A percentile compares a stretch with the other conserved stretches of the same genome.
Conservation (phyloP, 2,113 vertebrate species). For the Gadus macrocephalus region DNA sequence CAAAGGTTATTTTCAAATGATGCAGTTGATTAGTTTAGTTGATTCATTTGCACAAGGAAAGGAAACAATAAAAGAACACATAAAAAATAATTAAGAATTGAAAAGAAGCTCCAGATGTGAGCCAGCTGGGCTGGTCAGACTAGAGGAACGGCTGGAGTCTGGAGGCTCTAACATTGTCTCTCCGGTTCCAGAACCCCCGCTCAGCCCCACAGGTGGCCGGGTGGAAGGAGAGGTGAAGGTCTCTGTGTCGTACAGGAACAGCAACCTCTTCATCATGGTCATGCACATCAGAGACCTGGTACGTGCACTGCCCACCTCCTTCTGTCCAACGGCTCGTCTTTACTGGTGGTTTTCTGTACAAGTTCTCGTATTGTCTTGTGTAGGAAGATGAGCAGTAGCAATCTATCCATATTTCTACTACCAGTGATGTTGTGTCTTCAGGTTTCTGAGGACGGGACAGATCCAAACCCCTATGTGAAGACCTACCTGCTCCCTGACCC, state of each 20-base stretch:
- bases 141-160: no score
- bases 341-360: not conserved
- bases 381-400: not conserved
- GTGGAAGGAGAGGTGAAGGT: conserved; percentile 96
- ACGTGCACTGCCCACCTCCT: not conserved
- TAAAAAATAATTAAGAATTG: no score
- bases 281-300: conserved; percentile 97
- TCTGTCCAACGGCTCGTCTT: no score
- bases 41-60: no score
- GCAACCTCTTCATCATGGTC: conserved; percentile 97
- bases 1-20: no score
- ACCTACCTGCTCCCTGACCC: conserved; percentile 94
- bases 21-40: no score
- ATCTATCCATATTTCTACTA: not conserved
- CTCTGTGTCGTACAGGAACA: conserved; percentile 93
- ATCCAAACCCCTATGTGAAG: conserved; percentile 98
- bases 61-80: no score
- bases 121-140: no score
- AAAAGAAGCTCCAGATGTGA: no score
- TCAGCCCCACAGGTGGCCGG: conserved; percentile 84
- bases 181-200: conserved; percentile 59
- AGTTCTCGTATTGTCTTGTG: not conserved
- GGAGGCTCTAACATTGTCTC: no score
- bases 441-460: conserved; percentile 92
- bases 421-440: conserved; percentile 41